Base-by-base conservation (phyloP, 2,797 vertebrate species). In the Gymnocypris eckloni region DNA sequence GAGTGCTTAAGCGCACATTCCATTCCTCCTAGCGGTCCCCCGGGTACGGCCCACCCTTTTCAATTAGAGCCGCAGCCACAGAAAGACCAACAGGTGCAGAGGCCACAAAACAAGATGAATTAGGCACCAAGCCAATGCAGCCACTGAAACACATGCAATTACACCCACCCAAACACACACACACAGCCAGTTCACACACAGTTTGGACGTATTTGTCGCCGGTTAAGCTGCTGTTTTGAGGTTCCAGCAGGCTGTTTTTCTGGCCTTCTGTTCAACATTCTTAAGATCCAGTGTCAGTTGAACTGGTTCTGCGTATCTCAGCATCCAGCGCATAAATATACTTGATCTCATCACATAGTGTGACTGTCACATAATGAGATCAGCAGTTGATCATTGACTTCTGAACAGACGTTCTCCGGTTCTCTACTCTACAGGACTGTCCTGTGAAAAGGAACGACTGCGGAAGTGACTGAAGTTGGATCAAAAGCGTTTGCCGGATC, bases 31-130 rank as follows among this genome's bases (percentile, higher is more conserved):
- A 79, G 82, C 80, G 84, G 43, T 88, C 89, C 87, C 81, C 86
- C 28, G 89, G 87, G 90, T 85, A 90, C 79, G 70, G 87, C 83
- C 89, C 89, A 90, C 89, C 89, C 89, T 89, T 86, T 89, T 89
- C 79, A 77, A 89, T 92, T 90, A 75, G 90, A 71, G 59, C 64
- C 75, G 70, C 85, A 37, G 84, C 56, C 81, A 92, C 93, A 95
- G 79, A 86, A 90, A 91, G 88, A 89, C 86, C 77, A 92, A 92
- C 94, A 94, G 93, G 93, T 93, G 93, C 92, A 89, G 80, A 64
- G 87, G 89, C 86, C 64, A 86, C 87, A 88, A 87, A 72, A 86
- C 85, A 45, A 86, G 59, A 87, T 90, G 90, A 92, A 92, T 93
- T 92, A 92, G 90, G 66, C 56, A 76, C 18, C 78, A 66, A 85